These are phyloP conservation scores for Takifugu ocellatus DNA, from an alignment of 2,797 vertebrate species.

Conservation along the genomic window DNA sequence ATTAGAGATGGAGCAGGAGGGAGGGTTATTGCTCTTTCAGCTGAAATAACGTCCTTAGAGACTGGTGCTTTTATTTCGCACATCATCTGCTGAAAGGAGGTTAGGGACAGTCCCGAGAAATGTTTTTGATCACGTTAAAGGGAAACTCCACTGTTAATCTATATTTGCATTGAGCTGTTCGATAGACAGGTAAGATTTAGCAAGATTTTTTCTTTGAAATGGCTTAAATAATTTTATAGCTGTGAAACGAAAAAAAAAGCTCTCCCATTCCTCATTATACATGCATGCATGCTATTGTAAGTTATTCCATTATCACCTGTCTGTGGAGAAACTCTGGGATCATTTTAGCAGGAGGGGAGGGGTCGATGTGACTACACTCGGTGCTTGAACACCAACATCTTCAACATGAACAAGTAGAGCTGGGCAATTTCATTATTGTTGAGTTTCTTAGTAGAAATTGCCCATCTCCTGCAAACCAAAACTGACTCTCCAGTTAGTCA, in stretches of 20 bases:
- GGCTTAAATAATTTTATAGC: background rate
- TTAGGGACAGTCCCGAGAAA: slow-evolving; percentile 31
- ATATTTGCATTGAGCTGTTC: slow-evolving; percentile 16
- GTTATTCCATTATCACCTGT: slow-evolving; percentile 27
- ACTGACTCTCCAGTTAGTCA: slow-evolving; percentile 22
- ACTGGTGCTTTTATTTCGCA: slow-evolving; percentile 38
- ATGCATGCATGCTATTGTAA: slow-evolving; percentile 3
- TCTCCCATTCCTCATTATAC: background rate
- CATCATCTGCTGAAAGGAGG: slow-evolving; percentile 53
- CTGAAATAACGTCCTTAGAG: slow-evolving; percentile 37
- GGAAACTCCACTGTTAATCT: slow-evolving; percentile 31
- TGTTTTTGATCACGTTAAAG: slow-evolving; percentile 35
- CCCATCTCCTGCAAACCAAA: slow-evolving; percentile 33
- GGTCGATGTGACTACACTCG: no score
- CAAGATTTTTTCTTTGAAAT: background rate
- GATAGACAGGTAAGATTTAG: slow-evolving; percentile 1
- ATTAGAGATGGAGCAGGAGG: slow-evolving; percentile 45
- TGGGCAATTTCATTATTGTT: slow-evolving; percentile 25
- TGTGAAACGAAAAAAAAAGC: slow-evolving; percentile 2
- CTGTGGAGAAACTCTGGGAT: slow-evolving; percentile 26
- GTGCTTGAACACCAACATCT: slow-evolving; percentile 18
- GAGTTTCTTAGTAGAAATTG: slow-evolving; percentile 26
- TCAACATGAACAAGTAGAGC: slow-evolving; percentile 29
- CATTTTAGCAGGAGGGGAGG: slow-evolving; percentile 11
- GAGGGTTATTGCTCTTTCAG: slow-evolving; percentile 57